Conservation (phyloP, 1,140 invertebrate genomes). For the Drosophila malerkotliana region DNA sequence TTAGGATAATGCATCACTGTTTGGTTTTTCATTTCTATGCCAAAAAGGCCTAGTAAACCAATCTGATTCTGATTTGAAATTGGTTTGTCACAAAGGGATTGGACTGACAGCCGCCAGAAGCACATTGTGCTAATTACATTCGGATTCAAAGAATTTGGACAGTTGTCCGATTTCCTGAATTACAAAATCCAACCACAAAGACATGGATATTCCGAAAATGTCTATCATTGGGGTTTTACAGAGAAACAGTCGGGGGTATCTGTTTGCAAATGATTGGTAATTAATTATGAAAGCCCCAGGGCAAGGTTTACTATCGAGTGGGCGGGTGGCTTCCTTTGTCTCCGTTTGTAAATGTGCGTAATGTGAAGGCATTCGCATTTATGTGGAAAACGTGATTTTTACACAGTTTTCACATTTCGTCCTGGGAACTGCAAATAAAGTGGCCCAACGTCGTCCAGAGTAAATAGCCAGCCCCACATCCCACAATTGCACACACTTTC, state of each 20-base stretch:
- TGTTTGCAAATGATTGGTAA: constrained; percentile 6
- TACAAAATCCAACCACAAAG: not conserved
- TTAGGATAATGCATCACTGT: not conserved
- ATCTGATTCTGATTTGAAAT: not conserved
- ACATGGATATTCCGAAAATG: not conserved
- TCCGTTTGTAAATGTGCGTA: not conserved
- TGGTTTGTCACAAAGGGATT: not conserved
- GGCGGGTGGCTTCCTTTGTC: not conserved
- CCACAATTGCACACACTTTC: constrained; percentile 2
- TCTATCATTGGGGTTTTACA: not conserved
- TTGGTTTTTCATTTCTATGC: not conserved
- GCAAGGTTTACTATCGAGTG: not conserved
- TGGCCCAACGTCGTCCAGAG: constrained; percentile 12
- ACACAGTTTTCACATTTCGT: constrained; percentile 44
- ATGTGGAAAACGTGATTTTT: constrained; percentile 62
- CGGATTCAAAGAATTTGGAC: not conserved
- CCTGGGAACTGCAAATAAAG: constrained; percentile 34
- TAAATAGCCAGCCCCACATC: constrained; percentile 17
- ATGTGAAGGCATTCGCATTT: constrained; percentile 18
- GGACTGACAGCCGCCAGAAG: not conserved
- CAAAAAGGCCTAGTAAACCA: not conserved
- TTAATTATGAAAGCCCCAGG: constrained; percentile 32
- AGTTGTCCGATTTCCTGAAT: not conserved
- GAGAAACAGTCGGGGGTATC: not conserved
- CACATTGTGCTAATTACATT: constrained; percentile 3